Percentiles rank a stretch among this genome's conserved stretches.
Evolutionary conservation across 2,797 vertebrate genomes (phyloP).

Genomic region (Liparis tanakae): DNA sequence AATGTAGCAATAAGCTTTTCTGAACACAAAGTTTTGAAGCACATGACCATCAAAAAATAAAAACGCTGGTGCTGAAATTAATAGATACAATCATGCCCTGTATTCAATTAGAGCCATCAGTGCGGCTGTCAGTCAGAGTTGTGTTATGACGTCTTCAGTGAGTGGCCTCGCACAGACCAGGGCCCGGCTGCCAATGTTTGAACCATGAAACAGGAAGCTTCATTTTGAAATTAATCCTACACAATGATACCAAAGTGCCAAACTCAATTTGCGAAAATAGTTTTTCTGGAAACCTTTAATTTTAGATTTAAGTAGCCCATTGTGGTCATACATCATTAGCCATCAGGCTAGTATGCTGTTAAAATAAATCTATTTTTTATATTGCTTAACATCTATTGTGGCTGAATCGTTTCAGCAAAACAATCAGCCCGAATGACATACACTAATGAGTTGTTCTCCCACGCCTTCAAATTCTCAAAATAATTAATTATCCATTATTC

Average conservation of each 20-base stretch:
- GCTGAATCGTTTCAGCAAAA: conserved; percentile 43
- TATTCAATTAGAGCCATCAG: conserved; percentile 31
- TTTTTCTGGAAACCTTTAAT: not conserved
- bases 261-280: not conserved
- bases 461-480: conserved; percentile 50
- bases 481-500: conserved; percentile 32
- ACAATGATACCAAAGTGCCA: not conserved
- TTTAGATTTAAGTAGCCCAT: not conserved
- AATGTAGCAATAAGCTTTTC: conserved; percentile 29
- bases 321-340: not conserved
- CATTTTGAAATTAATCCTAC: not conserved
- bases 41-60: conserved; percentile 12
- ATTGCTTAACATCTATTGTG: conserved; percentile 12
- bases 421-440: conserved; percentile 51
- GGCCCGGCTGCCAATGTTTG: conserved; percentile 22
- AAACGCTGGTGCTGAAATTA: conserved; percentile 10
- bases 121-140: conserved; percentile 34
- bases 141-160: conserved; percentile 46
- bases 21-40: conserved; percentile 28
- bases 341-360: not conserved
- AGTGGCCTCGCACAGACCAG: conserved; percentile 30
- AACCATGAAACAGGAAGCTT: conserved; percentile 15
- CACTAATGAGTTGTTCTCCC: conserved; percentile 42
- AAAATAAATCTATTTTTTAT: conserved; percentile 6
- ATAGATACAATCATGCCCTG: conserved; percentile 1